Evolutionary conservation across 2,797 vertebrate species (phyloP), one percentile per base, ranked within the genome.

Genomic region (Ceyx erithaca): DNA sequence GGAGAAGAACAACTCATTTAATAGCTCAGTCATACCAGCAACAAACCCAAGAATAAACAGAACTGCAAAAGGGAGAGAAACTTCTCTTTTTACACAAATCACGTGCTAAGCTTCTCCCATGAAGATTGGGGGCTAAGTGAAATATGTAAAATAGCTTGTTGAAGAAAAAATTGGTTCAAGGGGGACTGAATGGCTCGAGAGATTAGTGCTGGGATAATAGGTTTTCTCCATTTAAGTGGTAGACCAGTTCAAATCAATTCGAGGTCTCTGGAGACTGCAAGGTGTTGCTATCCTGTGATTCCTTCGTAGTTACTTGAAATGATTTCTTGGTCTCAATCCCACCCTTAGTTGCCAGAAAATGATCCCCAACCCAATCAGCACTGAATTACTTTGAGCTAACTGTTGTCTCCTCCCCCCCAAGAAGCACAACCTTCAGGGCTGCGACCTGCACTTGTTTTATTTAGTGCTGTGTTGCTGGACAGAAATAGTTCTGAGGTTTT

Each of bases 201-300:
- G 89, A 92, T 93, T 94, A 94, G 89, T 68, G 90, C 77, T 80
- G 91, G 91, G 73, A 94, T 90, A 96, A 96, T 94, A 95, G 92
- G 85, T 94, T 96, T 95, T 95, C 91, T 96, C 73, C 54, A 77
- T 93, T 93, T 81, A 95, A 93, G 86, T 92, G 89, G 77, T 28
- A 91, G 73, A 62, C 91, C 80, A 73, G 92, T 91, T 94, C 85
- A 73, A 94, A 95, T 95, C 90, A 95, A 84, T 94, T 91, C 92
- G 31, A 57, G 66, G 71, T 87, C 91, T 87, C 90, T 41, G 17
- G 85, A 83, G 89, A 76, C 57, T 51, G 66, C 69, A 85, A 94
- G 86, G 83, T 94, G 94, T 80, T 95, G 80, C 66, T 89, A 70
- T 92, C 87, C 62, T 90, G n/a, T 82, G 85, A 78, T 78, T 96